Evolutionary conservation across 2,888 invertebrate species (phyloP).

Genomic region (Plagodis dolabraria): DNA sequence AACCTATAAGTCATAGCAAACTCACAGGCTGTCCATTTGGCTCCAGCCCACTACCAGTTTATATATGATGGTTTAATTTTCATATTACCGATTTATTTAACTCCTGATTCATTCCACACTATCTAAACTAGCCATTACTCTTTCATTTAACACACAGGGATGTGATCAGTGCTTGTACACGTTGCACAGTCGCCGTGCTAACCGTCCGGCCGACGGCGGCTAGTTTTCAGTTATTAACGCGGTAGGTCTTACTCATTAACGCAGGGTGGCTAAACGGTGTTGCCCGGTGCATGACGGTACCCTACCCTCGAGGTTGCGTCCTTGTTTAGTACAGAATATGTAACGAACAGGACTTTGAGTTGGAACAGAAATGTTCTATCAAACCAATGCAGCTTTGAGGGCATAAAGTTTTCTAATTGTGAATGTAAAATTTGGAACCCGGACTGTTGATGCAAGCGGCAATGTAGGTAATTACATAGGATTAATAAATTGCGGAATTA

Average conservation of each 20-base stretch:
- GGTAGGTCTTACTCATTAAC: constrained; percentile 80
- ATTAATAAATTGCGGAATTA: too few species aligned
- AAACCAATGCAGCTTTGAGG: too few species aligned
- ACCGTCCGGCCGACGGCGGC: constrained; percentile 69
- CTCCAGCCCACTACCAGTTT: too few species aligned
- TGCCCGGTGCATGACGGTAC: constrained; percentile 55
- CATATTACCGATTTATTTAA: not conserved
- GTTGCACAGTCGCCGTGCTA: constrained; percentile 61
- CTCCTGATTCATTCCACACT: constrained; percentile 18
- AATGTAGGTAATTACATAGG: too few species aligned
- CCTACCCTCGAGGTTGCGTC: constrained; percentile 49
- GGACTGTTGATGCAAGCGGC: too few species aligned
- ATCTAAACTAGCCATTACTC: constrained; percentile 32
- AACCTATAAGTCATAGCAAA: too few species aligned
- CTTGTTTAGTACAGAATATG: constrained; percentile 30
- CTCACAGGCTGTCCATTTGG: too few species aligned
- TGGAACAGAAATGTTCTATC: too few species aligned
- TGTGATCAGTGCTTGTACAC: constrained; percentile 45
- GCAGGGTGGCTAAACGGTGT: constrained; percentile 70
- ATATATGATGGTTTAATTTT: too few species aligned
- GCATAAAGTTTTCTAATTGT: too few species aligned
- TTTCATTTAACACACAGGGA: constrained; percentile 39
- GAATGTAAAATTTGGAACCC: too few species aligned
- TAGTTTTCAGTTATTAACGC: constrained; percentile 81
- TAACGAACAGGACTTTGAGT: constrained; percentile 22